Evolutionary conservation across 2,797 vertebrate species (phyloP), one percentile per base, ranked within the genome.

Genomic region (Uromys caudimaculatus): DNA sequence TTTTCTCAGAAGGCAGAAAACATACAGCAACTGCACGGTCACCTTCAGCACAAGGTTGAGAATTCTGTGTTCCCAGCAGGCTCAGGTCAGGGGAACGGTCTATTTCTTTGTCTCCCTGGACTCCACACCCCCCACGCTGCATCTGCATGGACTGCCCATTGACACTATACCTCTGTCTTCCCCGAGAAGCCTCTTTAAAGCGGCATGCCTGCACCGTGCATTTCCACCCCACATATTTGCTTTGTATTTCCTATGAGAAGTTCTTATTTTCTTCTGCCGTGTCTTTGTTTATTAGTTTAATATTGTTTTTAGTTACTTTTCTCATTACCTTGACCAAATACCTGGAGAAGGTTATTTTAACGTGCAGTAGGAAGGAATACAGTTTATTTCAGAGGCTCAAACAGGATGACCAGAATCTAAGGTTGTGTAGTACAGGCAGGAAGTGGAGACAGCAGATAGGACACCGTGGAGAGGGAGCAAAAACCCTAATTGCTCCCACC

Each of bases 191-290:
- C 69, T 75, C 14, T 92, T 89, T 76, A 86, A 78, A 92, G 93
- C 21, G 92, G 24, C 44, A 83, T n/a, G n/a, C 27, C 52, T 71
- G 14, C 0, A 27, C 1, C 32, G 24, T 35, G 41, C 38, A 82
- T 11, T 67, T 62, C 64, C 60, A 54, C 16, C 16, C 16, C 19
- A 52, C 41, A 91, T 95, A 41, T 94, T 47, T 77, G 91, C 38
- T 82, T 87, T 78, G 79, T 73, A 50, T 92, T 83, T 96, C 77
- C 86, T 84, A 64, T 17, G 64, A 82, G 35, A 94, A 90, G 3
- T 52, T 56, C 27, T 83, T 19, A 84, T 64, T 95, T 78, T 3
- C 35, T 96, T 21, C 8, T 21, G 44, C 27, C 52, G 69, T 52
- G 75, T 87, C 17, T 86, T 89, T 52, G 23, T 32, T 91, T 78